Percentiles rank a stretch among this genome's conserved stretches.
phyloP scores from a whole-genome alignment of 1,140 invertebrate species.

The Manduca sexta region DNA sequence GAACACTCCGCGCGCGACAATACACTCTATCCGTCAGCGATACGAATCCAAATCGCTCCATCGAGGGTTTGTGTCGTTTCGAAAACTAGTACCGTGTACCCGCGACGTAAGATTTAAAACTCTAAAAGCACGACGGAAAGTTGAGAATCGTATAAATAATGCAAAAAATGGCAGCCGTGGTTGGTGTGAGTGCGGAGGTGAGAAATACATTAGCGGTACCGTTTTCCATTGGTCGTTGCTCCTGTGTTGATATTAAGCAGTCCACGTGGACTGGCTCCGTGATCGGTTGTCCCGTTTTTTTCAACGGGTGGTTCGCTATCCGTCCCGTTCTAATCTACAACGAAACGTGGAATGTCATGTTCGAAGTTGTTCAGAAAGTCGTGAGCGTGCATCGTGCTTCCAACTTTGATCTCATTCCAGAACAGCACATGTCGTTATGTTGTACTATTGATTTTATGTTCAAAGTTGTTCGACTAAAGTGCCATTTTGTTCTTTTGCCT shows the following conservation, averaged over 20 bases:
- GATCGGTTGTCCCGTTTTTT: constrained; percentile 68
- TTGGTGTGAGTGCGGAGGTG: constrained; percentile 71
- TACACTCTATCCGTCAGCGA: constrained; percentile 30
- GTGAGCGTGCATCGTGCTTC: constrained; percentile 73
- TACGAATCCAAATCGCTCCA: constrained; percentile 42
- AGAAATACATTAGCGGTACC: constrained; percentile 72
- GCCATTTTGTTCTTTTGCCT: constrained; percentile 20
- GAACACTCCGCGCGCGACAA: constrained; percentile 40
- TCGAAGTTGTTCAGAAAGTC: constrained; percentile 73
- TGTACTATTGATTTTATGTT: background rate
- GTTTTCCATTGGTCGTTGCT: constrained; percentile 72
- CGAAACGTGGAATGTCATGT: constrained; percentile 73
- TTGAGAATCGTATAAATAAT: constrained; percentile 51
- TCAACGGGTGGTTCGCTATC: constrained; percentile 56
- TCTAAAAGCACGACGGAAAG: constrained; percentile 34
- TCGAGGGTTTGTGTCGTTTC: constrained; percentile 47
- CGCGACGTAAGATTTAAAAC: constrained; percentile 45
- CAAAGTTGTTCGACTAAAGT: constrained; percentile 22
- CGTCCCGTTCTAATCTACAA: constrained; percentile 71
- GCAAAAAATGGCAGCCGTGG: constrained; percentile 46
- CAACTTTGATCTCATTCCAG: constrained; percentile 39
- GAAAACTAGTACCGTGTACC: constrained; percentile 31
- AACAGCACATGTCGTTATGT: constrained; percentile 38
- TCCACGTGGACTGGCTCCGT: constrained; percentile 67
- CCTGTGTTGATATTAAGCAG: constrained; percentile 71